These are phyloP conservation scores for Episyrphus balteatus DNA, from an alignment of 1,140 invertebrate species.

Conservation along the genomic window DNA sequence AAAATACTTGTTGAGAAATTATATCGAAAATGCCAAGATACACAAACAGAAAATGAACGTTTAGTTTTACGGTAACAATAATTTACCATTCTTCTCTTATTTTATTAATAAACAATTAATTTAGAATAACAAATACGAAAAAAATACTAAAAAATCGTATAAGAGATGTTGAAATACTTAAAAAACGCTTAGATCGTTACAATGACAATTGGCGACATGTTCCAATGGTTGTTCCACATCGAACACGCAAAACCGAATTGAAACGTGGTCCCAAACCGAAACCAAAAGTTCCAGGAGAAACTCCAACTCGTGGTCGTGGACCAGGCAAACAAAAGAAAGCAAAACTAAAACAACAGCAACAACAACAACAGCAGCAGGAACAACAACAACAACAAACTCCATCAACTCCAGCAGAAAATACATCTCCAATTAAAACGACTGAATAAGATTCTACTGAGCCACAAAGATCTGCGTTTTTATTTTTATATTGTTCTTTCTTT, in stretches of 20 bases:
- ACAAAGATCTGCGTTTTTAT: no score
- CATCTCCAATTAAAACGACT: not conserved
- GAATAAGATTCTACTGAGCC: no score
- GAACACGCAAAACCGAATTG: constrained; percentile 29
- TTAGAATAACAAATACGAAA: constrained; percentile 26
- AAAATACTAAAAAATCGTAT: constrained; percentile 21
- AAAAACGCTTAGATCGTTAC: constrained; percentile 24
- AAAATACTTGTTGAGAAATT: constrained; percentile 25
- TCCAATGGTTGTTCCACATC: constrained; percentile 27
- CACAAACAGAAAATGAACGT: constrained; percentile 31
- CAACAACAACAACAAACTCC: constrained; percentile 1
- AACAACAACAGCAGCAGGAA: not conserved
- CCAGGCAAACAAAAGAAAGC: constrained; percentile 4
- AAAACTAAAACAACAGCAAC: constrained; percentile 15
- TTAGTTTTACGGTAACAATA: constrained; percentile 22
- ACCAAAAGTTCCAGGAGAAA: constrained; percentile 10
- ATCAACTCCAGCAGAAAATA: not conserved
- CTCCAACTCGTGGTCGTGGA: not conserved
- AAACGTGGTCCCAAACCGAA: constrained; percentile 29
- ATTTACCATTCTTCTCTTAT: not conserved
- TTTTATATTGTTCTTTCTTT: no score
- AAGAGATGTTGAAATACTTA: constrained; percentile 24
- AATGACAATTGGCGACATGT: constrained; percentile 28
- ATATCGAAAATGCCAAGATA: constrained; percentile 21
- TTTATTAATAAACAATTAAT: not conserved